Evolutionary conservation across 1,140 invertebrate species (phyloP).

Genomic region (Marisa cornuarietis): DNA sequence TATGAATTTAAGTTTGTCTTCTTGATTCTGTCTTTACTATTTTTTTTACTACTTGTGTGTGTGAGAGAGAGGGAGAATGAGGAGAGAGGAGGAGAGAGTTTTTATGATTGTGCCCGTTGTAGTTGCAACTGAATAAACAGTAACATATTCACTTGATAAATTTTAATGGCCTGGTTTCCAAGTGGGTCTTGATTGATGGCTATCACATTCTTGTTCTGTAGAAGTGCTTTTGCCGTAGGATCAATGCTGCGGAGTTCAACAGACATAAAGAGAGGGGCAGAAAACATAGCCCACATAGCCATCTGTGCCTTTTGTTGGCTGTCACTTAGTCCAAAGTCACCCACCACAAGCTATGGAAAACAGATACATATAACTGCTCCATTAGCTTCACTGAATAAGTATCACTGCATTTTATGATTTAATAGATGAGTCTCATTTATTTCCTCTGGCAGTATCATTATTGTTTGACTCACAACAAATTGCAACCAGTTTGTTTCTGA

Average conservation of each 20-base stretch:
- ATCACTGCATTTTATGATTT: neutral
- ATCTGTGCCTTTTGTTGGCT: conserved; percentile 97
- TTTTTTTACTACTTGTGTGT: no score
- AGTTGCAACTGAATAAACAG: no score
- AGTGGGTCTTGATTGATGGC: conserved; percentile 94
- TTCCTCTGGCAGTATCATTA: no score
- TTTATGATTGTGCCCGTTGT: no score
- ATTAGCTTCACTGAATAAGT: neutral
- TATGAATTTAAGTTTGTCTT: no score
- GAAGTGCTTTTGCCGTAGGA: conserved; percentile 89
- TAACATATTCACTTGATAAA: neutral
- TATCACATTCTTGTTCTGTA: conserved; percentile 94
- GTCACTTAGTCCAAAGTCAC: conserved; percentile 94
- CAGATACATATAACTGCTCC: no score
- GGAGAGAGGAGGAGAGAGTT: no score
- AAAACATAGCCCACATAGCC: conserved; percentile 96
- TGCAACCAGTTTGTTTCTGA: no score
- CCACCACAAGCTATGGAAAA: conserved; percentile 83
- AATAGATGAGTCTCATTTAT: no score
- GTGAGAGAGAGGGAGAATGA: no score
- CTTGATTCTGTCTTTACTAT: no score
- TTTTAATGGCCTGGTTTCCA: conserved; percentile 80
- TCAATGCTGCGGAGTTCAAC: conserved; percentile 90
- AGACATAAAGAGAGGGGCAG: conserved; percentile 96
- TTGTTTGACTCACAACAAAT: no score